Evolutionary conservation across 2,797 vertebrate genomes (phyloP), one percentile per base, ranked within the genome.

Genomic region (Pteronotus mesoamericanus): DNA sequence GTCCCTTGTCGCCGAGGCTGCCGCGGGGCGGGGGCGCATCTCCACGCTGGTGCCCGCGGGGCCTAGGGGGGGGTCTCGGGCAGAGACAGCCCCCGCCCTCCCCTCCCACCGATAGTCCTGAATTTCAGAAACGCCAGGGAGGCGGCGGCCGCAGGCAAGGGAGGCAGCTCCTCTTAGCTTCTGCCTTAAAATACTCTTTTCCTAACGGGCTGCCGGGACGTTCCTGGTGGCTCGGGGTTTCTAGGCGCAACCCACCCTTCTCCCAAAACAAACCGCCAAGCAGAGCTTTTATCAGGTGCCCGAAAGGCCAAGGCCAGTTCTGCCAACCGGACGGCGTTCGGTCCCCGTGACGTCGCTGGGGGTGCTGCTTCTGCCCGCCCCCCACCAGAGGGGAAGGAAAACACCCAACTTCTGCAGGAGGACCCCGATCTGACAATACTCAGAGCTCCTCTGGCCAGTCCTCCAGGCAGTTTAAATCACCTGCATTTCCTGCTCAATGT

Each of bases 251-350:
- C 72, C 98, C 39, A 0, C 34, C 87, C 88, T 95, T 80, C 46
- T 94, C 77, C 86, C 88, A 94, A 98, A 95, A 78, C 90, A 97
- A 98, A 97, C 91, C 96, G 94, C 96, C 96, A 37, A 77, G 91
- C 83, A 5, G 82, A 97, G 89, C 46, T 57, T 89, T 57, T 86
- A n/a, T 57, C 68, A 94, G 85, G 53, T 95, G 93, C 96, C 92
- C 88, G 84, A 91, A 96, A 97, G 96, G 96, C 85, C 84, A 93
- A 0, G 57, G 72, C 88, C 77, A 77, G 75, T 16, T 24, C 18
- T 0, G 7, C 57, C 89, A n/a, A 75, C 85, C 66, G 57, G 8
- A 74, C 66, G 68, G 64, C 39, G 48, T 51, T 12, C 2, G 9
- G 78, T 12, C 46, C 22, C 26, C 6, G 1, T 1, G 9, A 9